A percentile compares a stretch with the other conserved stretches of the same genome.
Conservation (phyloP, 1,140 invertebrate genomes). For the Drosophila persimilis region DNA sequence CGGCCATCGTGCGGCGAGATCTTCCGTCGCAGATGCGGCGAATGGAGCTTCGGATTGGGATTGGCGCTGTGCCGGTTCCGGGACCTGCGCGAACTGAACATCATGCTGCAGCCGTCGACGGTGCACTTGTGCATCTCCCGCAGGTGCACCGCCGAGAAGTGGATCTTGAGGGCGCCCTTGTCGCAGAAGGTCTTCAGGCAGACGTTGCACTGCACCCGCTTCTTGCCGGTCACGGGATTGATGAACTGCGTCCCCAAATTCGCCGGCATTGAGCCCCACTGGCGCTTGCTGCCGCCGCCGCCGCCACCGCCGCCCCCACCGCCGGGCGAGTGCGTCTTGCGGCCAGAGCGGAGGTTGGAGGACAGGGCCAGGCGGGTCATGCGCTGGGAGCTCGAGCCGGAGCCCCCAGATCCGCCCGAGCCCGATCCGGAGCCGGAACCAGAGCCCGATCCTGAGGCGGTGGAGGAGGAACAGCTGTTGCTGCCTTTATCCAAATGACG, state of each 20-base stretch:
- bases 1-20: constrained; percentile 96
- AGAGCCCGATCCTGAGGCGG: constrained; percentile 12
- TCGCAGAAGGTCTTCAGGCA: constrained; percentile 99
- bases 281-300: constrained; percentile 86
- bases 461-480: constrained; percentile 46
- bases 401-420: constrained; percentile 1
- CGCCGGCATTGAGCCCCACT: constrained; percentile 94
- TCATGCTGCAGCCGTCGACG: constrained; percentile 99
- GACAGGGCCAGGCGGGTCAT: constrained; percentile 52
- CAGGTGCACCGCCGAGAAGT: constrained; percentile 99
- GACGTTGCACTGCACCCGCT: constrained; percentile 98
- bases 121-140: constrained; percentile 99
- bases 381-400: constrained; percentile 18
- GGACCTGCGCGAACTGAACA: constrained; percentile 98
- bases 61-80: constrained; percentile 98
- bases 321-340: constrained; percentile 92
- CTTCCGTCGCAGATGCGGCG: constrained; percentile 94
- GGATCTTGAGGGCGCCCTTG: constrained; percentile 99
- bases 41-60: constrained; percentile 99
- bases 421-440: constrained; percentile 22
- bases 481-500: constrained; percentile 27
- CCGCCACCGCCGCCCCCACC: constrained; percentile 52
- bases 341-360: constrained; percentile 73
- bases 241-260: constrained; percentile 95
- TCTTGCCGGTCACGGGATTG: constrained; percentile 96